phyloP scores from a whole-genome alignment of 2,113 vertebrate species.

The Muscicapa adusta region DNA sequence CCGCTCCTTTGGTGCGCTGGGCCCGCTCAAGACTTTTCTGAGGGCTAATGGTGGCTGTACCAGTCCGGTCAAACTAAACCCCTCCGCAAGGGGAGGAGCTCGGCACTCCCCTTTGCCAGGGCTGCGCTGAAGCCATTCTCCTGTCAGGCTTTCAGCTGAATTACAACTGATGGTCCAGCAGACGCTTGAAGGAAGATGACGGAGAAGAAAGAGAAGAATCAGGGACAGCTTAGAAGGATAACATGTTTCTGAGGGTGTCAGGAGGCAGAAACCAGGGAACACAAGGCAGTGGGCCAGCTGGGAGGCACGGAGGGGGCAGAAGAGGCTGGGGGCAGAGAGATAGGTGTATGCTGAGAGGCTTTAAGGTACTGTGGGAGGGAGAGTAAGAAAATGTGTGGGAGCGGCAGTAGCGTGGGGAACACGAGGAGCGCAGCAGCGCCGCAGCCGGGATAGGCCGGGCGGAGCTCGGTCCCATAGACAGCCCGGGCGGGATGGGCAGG shows the following conservation, averaged over 20 bases:
- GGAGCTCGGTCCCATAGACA: fast-evolving
- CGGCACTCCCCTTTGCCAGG: not conserved
- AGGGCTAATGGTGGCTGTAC: fast-evolving
- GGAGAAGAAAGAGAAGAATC: not conserved
- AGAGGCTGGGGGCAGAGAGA: not conserved
- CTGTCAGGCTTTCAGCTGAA: not conserved
- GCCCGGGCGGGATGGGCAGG: not conserved
- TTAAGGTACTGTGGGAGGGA: not conserved
- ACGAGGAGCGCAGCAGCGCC: fast-evolving
- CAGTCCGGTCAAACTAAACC: fast-evolving
- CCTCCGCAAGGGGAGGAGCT: not conserved
- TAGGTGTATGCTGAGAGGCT: not conserved
- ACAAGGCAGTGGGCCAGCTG: not conserved
- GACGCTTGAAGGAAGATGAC: not conserved
- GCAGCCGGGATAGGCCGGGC: not conserved
- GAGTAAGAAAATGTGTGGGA: not conserved
- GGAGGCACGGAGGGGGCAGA: fast-evolving
- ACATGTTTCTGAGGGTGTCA: not conserved
- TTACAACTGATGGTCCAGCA: not conserved
- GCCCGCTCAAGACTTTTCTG: not conserved
- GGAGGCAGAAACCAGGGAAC: not conserved
- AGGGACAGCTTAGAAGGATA: not conserved
- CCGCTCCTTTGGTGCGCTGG: not conserved
- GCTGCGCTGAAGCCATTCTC: not conserved
- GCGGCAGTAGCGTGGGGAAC: fast-evolving